These are phyloP conservation scores for Pycnonotus jocosus DNA, from an alignment of 2,113 vertebrate species.

Conservation along the genomic window DNA sequence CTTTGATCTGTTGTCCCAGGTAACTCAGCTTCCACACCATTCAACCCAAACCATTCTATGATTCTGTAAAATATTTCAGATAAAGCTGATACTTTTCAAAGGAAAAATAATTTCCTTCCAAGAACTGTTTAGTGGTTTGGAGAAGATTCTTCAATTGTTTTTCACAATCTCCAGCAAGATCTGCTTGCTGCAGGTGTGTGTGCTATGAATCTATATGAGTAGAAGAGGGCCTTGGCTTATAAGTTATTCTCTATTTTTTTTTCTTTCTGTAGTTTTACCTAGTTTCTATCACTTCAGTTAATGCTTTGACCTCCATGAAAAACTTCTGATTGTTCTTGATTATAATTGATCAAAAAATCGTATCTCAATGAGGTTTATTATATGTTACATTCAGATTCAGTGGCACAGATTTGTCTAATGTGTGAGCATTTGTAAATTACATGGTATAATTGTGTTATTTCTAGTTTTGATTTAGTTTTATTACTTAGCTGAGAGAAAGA, in stretches of 20 bases:
- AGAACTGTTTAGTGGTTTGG: background rate
- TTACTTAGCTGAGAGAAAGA: background rate
- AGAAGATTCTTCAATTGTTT: background rate
- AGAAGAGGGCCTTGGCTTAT: background rate
- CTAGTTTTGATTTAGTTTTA: background rate
- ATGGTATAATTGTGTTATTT: background rate
- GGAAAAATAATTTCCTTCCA: background rate
- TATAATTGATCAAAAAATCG: background rate
- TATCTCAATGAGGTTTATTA: background rate
- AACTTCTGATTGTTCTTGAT: background rate
- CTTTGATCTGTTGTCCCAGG: background rate
- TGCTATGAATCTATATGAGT: too few relatives aligned
- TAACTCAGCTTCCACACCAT: background rate
- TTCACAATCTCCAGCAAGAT: background rate
- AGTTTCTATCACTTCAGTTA: background rate
- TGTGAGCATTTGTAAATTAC: background rate
- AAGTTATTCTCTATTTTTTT: background rate
- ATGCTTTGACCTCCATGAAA: background rate
- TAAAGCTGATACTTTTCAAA: background rate
- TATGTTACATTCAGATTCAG: background rate
- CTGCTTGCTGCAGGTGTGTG: background rate
- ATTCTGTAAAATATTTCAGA: background rate
- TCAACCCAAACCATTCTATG: background rate
- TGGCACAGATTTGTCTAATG: background rate
- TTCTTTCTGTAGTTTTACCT: background rate